Percentiles rank a stretch among this genome's conserved stretches.
Evolutionary conservation across 2,888 invertebrate genomes (phyloP).

Genomic region (Tetragnatha montana): DNA sequence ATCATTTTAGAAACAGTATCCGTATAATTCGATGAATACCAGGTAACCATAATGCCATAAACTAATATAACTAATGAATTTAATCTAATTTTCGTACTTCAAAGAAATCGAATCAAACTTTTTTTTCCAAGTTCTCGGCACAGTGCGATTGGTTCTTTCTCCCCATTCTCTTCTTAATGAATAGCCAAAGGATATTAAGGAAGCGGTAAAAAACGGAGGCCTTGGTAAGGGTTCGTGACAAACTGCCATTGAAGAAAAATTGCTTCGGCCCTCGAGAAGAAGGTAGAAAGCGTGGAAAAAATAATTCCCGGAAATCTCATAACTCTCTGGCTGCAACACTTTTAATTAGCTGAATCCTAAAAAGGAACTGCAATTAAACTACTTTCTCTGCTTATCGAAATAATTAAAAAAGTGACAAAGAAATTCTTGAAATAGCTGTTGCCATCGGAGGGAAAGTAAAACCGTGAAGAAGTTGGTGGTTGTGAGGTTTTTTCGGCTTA

Average conservation of each 20-base stretch:
- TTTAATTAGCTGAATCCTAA: conserved; percentile 31
- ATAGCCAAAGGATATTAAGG: conserved; percentile 29
- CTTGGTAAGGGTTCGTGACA: conserved; percentile 18
- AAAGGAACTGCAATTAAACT: conserved; percentile 39
- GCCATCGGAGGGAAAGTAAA: conserved; percentile 31
- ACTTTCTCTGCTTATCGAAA: conserved; percentile 33
- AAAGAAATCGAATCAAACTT: neutral
- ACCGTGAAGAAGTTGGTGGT: neutral
- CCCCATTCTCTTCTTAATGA: conserved; percentile 16
- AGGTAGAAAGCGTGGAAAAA: neutral
- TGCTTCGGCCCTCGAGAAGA: neutral
- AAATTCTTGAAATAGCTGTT: conserved; percentile 43
- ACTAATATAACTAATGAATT: conserved; percentile 18
- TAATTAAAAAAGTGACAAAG: conserved; percentile 49
- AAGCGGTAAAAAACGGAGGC: neutral
- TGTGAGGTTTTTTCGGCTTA: neutral
- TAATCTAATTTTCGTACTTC: neutral
- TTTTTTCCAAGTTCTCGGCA: neutral
- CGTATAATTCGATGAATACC: neutral
- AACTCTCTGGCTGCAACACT: conserved; percentile 34
- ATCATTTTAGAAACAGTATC: neutral
- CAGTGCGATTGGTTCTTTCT: neutral
- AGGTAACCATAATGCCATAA: conserved; percentile 10
- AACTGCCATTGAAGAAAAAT: conserved; percentile 34
- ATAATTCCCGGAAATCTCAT: conserved; percentile 34